Base-by-base conservation (phyloP, 2,113 vertebrate species). In the Brienomyrus brachyistius region DNA sequence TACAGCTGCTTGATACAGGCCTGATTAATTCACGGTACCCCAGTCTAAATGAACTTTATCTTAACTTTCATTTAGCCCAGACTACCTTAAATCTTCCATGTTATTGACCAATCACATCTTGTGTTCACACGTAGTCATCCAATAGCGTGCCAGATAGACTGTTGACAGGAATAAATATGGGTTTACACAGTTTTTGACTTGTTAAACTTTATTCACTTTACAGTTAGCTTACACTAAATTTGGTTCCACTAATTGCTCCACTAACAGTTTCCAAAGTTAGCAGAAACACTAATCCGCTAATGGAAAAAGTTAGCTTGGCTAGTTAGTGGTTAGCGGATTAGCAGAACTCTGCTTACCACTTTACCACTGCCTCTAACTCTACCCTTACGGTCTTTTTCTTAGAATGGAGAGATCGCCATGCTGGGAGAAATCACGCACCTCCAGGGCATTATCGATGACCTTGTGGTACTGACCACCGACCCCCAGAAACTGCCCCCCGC, bases 351-450 rank as follows among this genome's bases (percentile, higher is more conserved):
- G 21, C 21, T 31, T 31, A 31, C 31, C 31, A 31, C 31, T 31
- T 9, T 9, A n/a, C 7, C 23, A 5, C 45, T 5, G n/a, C 19
- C 56, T 7, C 11, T 45, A 54, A 11, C 5, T n/a, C 48, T 35
- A 47, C 89, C n/a, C n/a, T 52, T 47, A 70, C 10, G 87, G 45
- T 27, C 66, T 56, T 83, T 80, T 91, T 77, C 21, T 5, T 93
- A 99, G 98, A 98, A 97, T 0, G 96, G 97, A 35, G 98, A 99
- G 95, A 97, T 99, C 17, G 97, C 98, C 92, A 99, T 99, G 98
- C 94, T 99, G 94, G 98, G 98, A 4, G 98, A 99, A 94, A 97
- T 98, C 91, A 99, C 98, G 4, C 98, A 99, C 92, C 94, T 99
- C n/a, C 98, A 99, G 94, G 97, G 97, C 91, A 98, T 99, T 94